Base-by-base conservation (phyloP, 2,113 vertebrate genomes). In the Prunella fulvescens region DNA sequence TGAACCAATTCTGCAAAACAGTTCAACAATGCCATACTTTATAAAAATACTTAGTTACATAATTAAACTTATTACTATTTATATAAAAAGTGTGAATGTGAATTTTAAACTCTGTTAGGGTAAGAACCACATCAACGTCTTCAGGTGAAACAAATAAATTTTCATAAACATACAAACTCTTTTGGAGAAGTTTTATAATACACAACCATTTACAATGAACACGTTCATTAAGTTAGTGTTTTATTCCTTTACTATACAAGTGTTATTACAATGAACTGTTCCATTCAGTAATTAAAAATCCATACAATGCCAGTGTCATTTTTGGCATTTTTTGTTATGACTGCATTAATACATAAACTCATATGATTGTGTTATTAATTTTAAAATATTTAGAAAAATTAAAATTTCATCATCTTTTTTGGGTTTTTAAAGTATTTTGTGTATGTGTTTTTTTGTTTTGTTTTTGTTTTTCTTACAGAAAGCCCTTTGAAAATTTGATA, bases 161-260 rank as follows among this genome's bases (percentile, higher is more conserved):
- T 95, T 89, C 94, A 95, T 96, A 97, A 97, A 98, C 97, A 95
- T 98, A 98, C 95, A 98, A 97, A 97, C 96, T 98, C 96, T 96
- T 95, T 90, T 95, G 96, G 93, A 96, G 93, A 95, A 96, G 94
- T 97, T 97, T 91, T 98, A 97, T 98, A 98, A 97, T 97, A 98
- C 97, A 97, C 96, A 97, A 97, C 86, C 96, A 97, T 97, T 98
- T 98, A 96, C 97, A 98, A 93, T 96, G 92, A 97, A 98, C 96
- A 95, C 8, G 96, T 57, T 97, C 88, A 92, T 97, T 97, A 98
- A 98, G 97, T 98, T 98, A 97, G 97, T 98, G 96, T 98, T 98
- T 97, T 98, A 97, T 96, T 98, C 97, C 94, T 95, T 98, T 97
- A 98, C 98, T 98, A 97, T 98, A 99, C 98, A 99, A 98, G 95